Evolutionary conservation across 2,113 vertebrate species (phyloP).

Genomic region (Struthio camelus): DNA sequence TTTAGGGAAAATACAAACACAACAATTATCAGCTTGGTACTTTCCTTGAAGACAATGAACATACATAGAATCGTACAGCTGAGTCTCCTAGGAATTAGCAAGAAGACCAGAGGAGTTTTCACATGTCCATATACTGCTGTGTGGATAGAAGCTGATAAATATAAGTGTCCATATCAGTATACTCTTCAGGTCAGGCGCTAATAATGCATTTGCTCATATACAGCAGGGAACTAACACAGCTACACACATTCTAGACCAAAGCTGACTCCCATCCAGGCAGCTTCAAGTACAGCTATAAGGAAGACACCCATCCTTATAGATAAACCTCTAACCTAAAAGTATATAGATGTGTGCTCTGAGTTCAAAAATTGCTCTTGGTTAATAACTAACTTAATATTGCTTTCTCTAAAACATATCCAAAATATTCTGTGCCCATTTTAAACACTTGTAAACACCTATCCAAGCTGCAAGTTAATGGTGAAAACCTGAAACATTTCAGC

Average conservation of each 20-base stretch:
- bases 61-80: not conserved
- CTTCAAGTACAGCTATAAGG: not conserved
- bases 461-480: not conserved
- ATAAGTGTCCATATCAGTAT: not conserved
- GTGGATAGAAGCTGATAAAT: not conserved
- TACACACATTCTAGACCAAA: not conserved
- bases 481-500: not conserved
- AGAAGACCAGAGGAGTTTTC: not conserved
- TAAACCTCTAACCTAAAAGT: not conserved
- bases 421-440: not conserved
- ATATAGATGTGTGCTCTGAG: not conserved
- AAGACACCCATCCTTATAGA: not conserved
- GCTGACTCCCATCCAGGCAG: not conserved
- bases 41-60: not conserved
- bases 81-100: not conserved
- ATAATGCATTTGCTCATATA: not conserved
- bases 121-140: not conserved
- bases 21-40: not conserved
- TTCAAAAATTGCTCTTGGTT: not conserved
- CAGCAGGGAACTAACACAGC: rapidly evolving
- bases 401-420: not conserved
- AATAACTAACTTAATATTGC: not conserved
- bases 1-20: conserved; percentile 61
- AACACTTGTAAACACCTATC: not conserved
- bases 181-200: not conserved